A percentile compares a stretch with the other conserved stretches of the same genome.
Conservation (phyloP, 2,888 invertebrate species). For the Megamerina dolium region DNA sequence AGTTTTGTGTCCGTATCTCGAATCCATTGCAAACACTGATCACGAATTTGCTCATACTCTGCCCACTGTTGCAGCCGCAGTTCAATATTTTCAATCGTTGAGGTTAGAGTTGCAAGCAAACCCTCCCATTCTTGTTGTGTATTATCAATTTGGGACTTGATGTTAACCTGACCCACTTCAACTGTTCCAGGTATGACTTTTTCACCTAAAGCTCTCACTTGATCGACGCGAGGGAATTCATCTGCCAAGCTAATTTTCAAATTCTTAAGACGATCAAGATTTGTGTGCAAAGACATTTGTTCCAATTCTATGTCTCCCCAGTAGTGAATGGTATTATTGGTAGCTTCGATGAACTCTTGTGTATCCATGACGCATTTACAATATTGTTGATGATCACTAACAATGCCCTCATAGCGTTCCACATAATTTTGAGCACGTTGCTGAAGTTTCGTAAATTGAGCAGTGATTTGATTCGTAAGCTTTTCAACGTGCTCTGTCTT, state of each 20-base stretch:
- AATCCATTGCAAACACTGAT: conserved; percentile 80
- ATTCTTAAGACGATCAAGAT: conserved; percentile 77
- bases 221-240: conserved; percentile 76
- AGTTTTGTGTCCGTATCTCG: conserved; percentile 80
- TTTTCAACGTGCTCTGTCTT: conserved; percentile 67
- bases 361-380: conserved; percentile 80
- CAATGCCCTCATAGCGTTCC: conserved; percentile 79
- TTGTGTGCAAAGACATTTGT: conserved; percentile 76
- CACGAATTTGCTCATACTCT: conserved; percentile 82
- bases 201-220: conserved; percentile 76
- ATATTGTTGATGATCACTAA: conserved; percentile 83
- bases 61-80: conserved; percentile 84
- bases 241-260: conserved; percentile 73
- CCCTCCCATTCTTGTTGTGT: conserved; percentile 89
- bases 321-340: conserved; percentile 70
- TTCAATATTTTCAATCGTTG: conserved; percentile 74
- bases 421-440: conserved; percentile 70
- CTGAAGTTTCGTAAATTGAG: conserved; percentile 66
- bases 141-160: conserved; percentile 80
- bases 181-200: conserved; percentile 84
- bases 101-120: conserved; percentile 66
- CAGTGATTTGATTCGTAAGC: conserved; percentile 62
- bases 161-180: conserved; percentile 74
- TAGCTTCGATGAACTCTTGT: conserved; percentile 81
- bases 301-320: conserved; percentile 83